Conservation (phyloP, 2,113 vertebrate genomes). For the Natator depressus region DNA sequence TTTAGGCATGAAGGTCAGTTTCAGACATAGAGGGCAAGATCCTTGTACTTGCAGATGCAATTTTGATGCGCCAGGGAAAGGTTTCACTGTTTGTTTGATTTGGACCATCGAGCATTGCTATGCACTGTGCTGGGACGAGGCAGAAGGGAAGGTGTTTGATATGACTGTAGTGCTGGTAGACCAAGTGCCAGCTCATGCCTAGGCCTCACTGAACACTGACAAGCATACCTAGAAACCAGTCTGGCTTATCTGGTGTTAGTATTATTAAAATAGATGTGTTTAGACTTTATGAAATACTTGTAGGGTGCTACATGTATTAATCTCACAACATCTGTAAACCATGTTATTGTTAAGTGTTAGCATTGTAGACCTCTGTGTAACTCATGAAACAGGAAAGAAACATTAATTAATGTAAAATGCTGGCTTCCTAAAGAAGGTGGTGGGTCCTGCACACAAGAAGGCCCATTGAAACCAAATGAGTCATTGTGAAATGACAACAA, state of each 20-base stretch:
- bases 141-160: not conserved
- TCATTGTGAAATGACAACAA: not conserved
- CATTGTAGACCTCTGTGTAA: not conserved
- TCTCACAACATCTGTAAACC: not conserved
- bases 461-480: not conserved
- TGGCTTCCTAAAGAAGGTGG: not conserved
- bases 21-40: not conserved
- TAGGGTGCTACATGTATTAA: not conserved
- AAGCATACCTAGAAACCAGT: not conserved
- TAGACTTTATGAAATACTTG: not conserved
- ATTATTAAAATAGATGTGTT: not conserved
- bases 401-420: not conserved
- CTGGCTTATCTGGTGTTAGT: not conserved
- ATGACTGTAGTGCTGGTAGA: not conserved
- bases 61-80: not conserved
- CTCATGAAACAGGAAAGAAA: too few species aligned
- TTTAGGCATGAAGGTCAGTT: not conserved
- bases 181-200: not conserved
- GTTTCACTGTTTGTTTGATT: not conserved
- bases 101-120: not conserved
- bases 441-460: not conserved
- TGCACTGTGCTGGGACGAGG: not conserved
- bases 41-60: not conserved
- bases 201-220: not conserved
- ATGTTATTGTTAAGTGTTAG: not conserved